phyloP scores from a whole-genome alignment of 1,140 invertebrate species.

The Elymnias hypermnestra region DNA sequence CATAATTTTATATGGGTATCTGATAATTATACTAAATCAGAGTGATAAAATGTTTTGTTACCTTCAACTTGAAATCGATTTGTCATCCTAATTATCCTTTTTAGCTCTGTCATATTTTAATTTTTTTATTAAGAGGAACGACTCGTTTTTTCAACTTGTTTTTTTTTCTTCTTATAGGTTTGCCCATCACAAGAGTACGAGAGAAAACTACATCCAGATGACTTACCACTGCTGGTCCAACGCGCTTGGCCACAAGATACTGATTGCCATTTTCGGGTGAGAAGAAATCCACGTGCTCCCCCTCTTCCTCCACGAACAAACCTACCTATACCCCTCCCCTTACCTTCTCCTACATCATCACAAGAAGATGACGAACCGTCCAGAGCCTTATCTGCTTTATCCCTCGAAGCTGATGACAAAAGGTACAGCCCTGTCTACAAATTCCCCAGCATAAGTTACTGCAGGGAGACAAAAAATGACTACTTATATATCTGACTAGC shows the following conservation, averaged over 20 bases:
- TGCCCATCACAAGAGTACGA: slow-evolving; percentile 85
- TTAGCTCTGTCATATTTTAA: too few species aligned
- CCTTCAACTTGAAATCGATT: too few species aligned
- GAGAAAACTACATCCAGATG: slow-evolving; percentile 90
- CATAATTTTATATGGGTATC: too few species aligned
- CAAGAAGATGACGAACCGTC: slow-evolving; percentile 53
- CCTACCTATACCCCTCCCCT: slow-evolving; percentile 22
- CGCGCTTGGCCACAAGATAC: slow-evolving; percentile 82
- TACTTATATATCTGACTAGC: slow-evolving; percentile 64
- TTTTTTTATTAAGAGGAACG: too few species aligned
- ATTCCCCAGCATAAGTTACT: slow-evolving; percentile 71
- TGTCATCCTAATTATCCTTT: too few species aligned
- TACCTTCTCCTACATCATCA: slow-evolving; percentile 5
- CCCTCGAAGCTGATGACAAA: slow-evolving; percentile 57
- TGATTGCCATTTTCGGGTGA: slow-evolving; percentile 84
- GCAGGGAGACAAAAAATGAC: slow-evolving; percentile 64
- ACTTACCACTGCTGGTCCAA: slow-evolving; percentile 89
- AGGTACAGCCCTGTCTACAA: slow-evolving; percentile 74
- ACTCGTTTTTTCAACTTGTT: neutral
- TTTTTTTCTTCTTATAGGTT: slow-evolving; percentile 59
- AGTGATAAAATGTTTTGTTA: too few species aligned
- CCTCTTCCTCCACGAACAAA: slow-evolving; percentile 75
- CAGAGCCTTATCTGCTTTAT: slow-evolving; percentile 60
- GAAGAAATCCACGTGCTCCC: slow-evolving; percentile 85
- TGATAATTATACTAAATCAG: too few species aligned